These are phyloP conservation scores for Petrocephalus zakoni DNA, from an alignment of 2,113 vertebrate genomes.

Conservation along the genomic window DNA sequence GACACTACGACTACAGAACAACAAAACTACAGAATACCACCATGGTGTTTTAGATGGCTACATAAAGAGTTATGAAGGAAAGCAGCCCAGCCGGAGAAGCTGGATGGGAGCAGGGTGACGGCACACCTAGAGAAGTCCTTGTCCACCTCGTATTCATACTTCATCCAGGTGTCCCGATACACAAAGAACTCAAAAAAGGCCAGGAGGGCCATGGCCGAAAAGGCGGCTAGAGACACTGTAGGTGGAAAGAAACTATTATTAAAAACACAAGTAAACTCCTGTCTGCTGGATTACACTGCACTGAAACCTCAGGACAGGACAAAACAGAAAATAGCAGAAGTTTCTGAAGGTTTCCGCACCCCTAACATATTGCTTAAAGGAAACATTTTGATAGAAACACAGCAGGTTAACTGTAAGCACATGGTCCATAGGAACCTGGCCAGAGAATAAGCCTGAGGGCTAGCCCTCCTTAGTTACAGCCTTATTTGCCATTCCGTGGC, in stretches of 20 bases:
- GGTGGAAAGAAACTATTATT: constrained; percentile 12
- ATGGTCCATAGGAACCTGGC: not conserved
- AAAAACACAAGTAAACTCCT: not conserved
- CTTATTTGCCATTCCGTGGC: not conserved
- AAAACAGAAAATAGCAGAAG: not conserved
- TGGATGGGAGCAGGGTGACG: not conserved
- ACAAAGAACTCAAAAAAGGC: constrained; percentile 92
- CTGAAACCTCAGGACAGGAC: not conserved
- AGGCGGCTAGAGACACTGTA: constrained; percentile 89
- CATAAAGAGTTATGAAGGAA: not conserved
- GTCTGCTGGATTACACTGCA: not conserved
- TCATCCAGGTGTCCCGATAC: constrained; percentile 95
- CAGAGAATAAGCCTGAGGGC: not conserved
- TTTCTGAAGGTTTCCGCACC: not conserved
- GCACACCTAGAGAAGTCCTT: constrained; percentile 88
- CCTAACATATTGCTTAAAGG: not conserved
- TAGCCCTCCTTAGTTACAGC: not conserved
- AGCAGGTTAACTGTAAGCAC: not conserved
- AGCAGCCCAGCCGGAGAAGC: not conserved
- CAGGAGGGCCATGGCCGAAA: constrained; percentile 81
- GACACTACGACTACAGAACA: not conserved
- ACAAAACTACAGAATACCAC: not conserved
- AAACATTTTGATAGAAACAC: not conserved
- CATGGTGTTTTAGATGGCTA: not conserved
- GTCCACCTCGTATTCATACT: constrained; percentile 96